Conservation (phyloP, 2,113 vertebrate genomes). For the Athene noctua region DNA sequence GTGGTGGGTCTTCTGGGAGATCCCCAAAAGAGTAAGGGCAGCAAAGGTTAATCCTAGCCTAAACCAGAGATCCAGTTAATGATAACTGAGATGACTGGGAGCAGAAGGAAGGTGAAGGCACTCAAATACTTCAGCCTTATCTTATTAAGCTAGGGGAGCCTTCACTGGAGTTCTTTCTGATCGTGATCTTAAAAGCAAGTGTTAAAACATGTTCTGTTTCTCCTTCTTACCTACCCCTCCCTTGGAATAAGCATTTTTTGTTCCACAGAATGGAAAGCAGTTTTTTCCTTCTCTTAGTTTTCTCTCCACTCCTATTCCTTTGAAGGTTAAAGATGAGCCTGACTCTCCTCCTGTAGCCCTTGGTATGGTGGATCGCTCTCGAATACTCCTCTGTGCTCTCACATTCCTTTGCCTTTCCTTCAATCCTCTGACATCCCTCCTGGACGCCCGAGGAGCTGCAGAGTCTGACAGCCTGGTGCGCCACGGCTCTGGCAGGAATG, state of each 20-base stretch:
- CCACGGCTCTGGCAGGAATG: slow-evolving; percentile 78
- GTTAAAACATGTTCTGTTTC: background rate
- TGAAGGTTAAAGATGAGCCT: slow-evolving; percentile 94
- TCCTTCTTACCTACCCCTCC: background rate
- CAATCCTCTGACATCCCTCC: slow-evolving; percentile 90
- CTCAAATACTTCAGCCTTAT: background rate
- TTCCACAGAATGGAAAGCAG: background rate
- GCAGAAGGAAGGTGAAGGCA: background rate
- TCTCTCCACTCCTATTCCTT: background rate
- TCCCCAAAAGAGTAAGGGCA: background rate
- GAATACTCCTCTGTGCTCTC: slow-evolving; percentile 92
- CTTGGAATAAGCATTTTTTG: background rate
- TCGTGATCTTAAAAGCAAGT: background rate
- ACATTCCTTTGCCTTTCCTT: slow-evolving; percentile 96
- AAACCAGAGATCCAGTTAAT: background rate
- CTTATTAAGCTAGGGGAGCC: background rate
- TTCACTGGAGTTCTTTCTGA: background rate
- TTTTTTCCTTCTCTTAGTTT: background rate
- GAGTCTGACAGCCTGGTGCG: slow-evolving; percentile 48
- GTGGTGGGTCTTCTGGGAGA: background rate
- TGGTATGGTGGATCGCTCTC: slow-evolving; percentile 98
- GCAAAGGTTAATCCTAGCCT: background rate
- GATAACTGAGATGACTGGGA: background rate
- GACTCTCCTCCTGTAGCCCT: slow-evolving; percentile 88
- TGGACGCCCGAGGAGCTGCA: slow-evolving; percentile 67